Percentiles rank a stretch among this genome's conserved stretches.
Conservation (phyloP, 2,113 vertebrate species). For the Amblyornis subalaris region DNA sequence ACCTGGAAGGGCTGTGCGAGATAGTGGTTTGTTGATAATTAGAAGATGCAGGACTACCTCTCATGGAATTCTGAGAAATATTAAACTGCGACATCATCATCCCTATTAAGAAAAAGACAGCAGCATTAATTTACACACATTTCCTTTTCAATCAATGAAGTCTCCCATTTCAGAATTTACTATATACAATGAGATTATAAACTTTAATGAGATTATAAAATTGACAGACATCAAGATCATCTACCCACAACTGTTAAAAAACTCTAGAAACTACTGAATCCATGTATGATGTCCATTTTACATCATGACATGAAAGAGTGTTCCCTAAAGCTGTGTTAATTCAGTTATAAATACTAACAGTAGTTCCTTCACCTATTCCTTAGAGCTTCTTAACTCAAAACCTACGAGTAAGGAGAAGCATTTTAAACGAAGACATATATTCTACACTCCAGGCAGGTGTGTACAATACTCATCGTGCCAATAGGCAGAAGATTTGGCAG, state of each 20-base stretch:
- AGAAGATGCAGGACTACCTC: slow-evolving; percentile 91
- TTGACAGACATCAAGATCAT: not conserved
- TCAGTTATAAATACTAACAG: not conserved
- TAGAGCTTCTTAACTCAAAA: not conserved
- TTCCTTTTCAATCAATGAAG: not conserved
- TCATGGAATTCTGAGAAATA: slow-evolving; percentile 94
- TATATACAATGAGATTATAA: not conserved
- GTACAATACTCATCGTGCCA: not conserved
- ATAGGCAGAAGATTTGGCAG: not conserved
- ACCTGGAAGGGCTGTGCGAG: slow-evolving; percentile 95
- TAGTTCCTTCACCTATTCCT: not conserved
- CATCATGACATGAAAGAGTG: not conserved
- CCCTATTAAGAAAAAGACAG: slow-evolving; percentile 71
- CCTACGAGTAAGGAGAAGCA: not conserved
- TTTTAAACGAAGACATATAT: not conserved
- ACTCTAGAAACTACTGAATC: not conserved
- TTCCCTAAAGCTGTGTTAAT: not conserved
- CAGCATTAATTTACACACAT: not conserved
- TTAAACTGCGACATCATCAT: slow-evolving; percentile 93
- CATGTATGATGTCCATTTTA: not conserved
- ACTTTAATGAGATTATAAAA: not conserved
- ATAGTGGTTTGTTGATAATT: slow-evolving; percentile 84
- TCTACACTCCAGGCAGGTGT: not conserved
- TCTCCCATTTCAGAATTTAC: not conserved
- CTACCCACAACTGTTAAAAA: not conserved